Evolutionary conservation across 2,113 vertebrate species (phyloP).

Genomic region (Phaethornis superciliosus): DNA sequence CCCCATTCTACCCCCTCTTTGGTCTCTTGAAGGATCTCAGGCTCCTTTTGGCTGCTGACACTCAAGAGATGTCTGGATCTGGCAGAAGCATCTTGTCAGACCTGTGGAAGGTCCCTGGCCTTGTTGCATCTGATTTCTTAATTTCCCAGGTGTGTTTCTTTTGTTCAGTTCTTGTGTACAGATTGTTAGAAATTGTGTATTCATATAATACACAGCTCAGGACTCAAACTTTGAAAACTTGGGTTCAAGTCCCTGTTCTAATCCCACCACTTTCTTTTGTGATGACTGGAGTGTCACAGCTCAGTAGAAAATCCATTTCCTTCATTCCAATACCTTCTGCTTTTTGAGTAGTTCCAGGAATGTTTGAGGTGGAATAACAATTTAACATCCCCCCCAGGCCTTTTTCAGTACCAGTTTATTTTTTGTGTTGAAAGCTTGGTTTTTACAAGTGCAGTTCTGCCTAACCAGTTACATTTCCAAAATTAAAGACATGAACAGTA

Average conservation of each 20-base stretch:
- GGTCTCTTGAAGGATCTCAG: background rate
- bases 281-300: background rate
- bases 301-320: background rate
- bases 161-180: background rate
- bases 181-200: background rate
- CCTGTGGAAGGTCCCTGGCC: background rate
- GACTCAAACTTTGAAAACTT: background rate
- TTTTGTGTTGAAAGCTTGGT: background rate
- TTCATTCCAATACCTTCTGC: background rate
- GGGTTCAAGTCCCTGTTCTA: background rate
- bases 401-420: background rate
- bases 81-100: background rate
- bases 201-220: background rate
- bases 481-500: background rate
- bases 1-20: background rate
- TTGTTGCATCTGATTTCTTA: background rate
- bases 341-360: background rate
- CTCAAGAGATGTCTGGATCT: background rate
- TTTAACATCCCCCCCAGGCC: background rate
- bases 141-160: background rate
- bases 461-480: background rate
- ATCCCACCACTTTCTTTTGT: background rate
- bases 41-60: rapidly evolving
- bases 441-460: background rate
- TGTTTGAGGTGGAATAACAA: background rate